These are phyloP conservation scores for Nipponia nippon DNA, from an alignment of 2,113 vertebrate genomes.

Conservation along the genomic window DNA sequence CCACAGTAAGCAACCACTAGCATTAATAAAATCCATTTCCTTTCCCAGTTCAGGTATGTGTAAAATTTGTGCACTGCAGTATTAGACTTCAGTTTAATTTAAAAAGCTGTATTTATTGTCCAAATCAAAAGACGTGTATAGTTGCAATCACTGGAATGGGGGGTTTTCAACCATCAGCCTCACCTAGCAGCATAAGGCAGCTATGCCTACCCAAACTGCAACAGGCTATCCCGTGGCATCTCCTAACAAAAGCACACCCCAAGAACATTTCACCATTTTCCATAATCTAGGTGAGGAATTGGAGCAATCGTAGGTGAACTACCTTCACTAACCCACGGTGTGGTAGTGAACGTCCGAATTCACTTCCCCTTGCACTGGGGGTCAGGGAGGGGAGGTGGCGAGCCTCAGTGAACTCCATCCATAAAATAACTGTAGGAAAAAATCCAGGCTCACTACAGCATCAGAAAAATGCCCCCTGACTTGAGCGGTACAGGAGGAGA, in stretches of 20 bases:
- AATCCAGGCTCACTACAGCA: not conserved
- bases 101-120: not conserved
- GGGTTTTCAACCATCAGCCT: not conserved
- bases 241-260: not conserved
- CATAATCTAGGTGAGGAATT: too few species aligned
- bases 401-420: not conserved
- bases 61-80: not conserved
- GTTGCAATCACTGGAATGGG: not conserved
- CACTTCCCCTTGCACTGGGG: accelerated
- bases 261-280: not conserved
- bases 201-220: not conserved
- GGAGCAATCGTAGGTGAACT: not conserved
- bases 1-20: not conserved
- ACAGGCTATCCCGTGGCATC: not conserved
- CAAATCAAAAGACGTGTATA: not conserved
- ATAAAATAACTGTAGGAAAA: not conserved
- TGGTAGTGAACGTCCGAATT: accelerated
- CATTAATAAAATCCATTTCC: not conserved
- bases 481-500: not conserved
- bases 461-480: not conserved
- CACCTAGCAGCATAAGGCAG: not conserved
- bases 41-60: not conserved
- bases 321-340: accelerated
- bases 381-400: not conserved
- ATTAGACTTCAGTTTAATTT: not conserved